These are phyloP conservation scores for Silurus asotus DNA, from an alignment of 2,113 vertebrate species.

Conservation along the genomic window DNA sequence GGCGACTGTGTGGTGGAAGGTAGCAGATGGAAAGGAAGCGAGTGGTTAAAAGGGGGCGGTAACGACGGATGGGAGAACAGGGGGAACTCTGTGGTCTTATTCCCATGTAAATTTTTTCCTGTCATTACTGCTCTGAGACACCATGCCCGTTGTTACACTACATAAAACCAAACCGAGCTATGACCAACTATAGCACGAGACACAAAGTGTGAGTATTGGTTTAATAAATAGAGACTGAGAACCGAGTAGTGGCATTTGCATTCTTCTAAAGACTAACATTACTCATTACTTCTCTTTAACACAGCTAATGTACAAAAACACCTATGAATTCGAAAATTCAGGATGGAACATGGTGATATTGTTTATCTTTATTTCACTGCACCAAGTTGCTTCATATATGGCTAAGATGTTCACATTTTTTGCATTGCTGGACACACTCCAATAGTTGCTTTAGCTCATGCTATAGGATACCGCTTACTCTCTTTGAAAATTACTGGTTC, in stretches of 20 bases:
- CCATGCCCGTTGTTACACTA: background rate
- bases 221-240: background rate
- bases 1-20: slow-evolving; percentile 18
- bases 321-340: background rate
- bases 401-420: too few relatives aligned
- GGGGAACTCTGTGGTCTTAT: slow-evolving; percentile 35
- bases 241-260: background rate
- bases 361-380: too few relatives aligned
- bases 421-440: too few relatives aligned
- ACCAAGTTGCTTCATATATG: too few relatives aligned
- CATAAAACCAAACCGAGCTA: background rate
- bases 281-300: background rate
- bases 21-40: slow-evolving; percentile 44
- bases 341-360: too few relatives aligned
- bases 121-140: background rate
- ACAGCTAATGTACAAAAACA: background rate
- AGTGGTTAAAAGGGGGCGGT: slow-evolving; percentile 36
- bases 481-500: too few relatives aligned
- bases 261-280: background rate
- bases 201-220: background rate
- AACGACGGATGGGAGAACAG: slow-evolving; percentile 30
- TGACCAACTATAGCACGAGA: background rate
- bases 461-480: too few relatives aligned
- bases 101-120: slow-evolving; percentile 29
- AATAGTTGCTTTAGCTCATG: too few relatives aligned